Base-by-base conservation (phyloP, 2,113 vertebrate species). In the Calyptommatus sinebrachiatus region DNA sequence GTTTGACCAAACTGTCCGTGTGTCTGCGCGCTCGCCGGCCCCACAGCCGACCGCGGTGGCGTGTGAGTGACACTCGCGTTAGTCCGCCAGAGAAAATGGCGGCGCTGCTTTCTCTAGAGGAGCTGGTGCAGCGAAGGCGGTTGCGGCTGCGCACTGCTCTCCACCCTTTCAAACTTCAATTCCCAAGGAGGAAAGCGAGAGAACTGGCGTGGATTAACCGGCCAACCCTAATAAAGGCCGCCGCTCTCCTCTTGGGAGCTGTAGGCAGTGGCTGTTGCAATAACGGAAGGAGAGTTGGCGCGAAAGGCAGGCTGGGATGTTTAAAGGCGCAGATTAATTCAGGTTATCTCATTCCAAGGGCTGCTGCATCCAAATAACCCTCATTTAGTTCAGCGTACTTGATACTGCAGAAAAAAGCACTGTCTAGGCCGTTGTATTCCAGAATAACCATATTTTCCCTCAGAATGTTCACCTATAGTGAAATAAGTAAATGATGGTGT, bases 61-160 rank as follows among this genome's bases (percentile, higher is more conserved):
- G 8, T 57, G 21, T 7, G 28, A 26, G 2, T 35, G 18, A 26
- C 69, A 1, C 60, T 31, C 29, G 8, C 81, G 68, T 76, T 66
- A 63, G 81, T 68, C 72, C 75, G 73, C 74, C 83, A 75, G 57
- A 84, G 68, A 77, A 88, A 78, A 85, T 86, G 84, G 87, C 81
- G 80, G 81, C 78, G 50, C 71, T 73, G 41, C 81, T 82, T 41
- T 78, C 76, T 53, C 28, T 69, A 16, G 18, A 60, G 21, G 65
- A 78, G 70, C 63, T 71, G 60, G 57, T 7, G 67, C 74, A 45
- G 41, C 18, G 11, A n/a, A 46, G 35, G n/a, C 21, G 57, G 28
- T 22, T 45, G 53, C 71, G 50, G 6, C 71, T 48, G 76, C 71
- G 76, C 76, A 46, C 50, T 24, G 35, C 21, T 69, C 69, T 45